Evolutionary conservation across 1,140 invertebrate species (phyloP), one percentile per base, ranked within the genome.

Genomic region (Drosophila simulans): DNA sequence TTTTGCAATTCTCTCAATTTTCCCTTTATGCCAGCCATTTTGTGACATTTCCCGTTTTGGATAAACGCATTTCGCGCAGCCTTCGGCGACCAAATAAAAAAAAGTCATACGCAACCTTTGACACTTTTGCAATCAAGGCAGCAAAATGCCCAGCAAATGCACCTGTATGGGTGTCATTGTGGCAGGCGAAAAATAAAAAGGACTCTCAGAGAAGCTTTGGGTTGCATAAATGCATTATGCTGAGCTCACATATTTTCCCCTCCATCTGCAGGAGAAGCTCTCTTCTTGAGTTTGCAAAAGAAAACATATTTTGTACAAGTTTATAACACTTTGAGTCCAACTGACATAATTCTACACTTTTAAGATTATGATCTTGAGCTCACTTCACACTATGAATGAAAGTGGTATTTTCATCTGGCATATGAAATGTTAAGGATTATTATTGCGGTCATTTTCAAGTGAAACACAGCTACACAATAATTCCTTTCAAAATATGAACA

Each of bases 51-150:
- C 80, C 83, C 82, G 82, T 82, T 88, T 75, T 31, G 82, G 60
- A 82, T 86, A 83, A 86, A 88, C 84, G 79, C 79, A 86, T 86
- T 88, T 83, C 55, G 60, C 51, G 56, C 71, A 80, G 71, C 83
- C 83, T 86, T 86, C 83, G 58, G 17, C 25, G 31, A 13, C 39
- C 35, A 53, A 82, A 75, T 35, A 58, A 37, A 66, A 54, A 52
- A 25, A 58, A 51, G 1, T 1, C 39, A 57, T 39, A 43, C 60
- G 74, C 70, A 82, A 86, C 83, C 83, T 83, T 83, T 86, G 83
- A 83, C 83, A 79, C 83, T 86, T 88, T 88, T 37, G 65, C 75
- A 86, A 78, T 71, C 82, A 73, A 78, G 46, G 57, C 60, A 71
- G 56, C 34, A 17, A 55, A 42, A 43, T 37, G 40, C 37, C 34